Percentiles rank a stretch among this genome's conserved stretches.
Conservation (phyloP, 2,797 vertebrate species). For the Falco biarmicus region DNA sequence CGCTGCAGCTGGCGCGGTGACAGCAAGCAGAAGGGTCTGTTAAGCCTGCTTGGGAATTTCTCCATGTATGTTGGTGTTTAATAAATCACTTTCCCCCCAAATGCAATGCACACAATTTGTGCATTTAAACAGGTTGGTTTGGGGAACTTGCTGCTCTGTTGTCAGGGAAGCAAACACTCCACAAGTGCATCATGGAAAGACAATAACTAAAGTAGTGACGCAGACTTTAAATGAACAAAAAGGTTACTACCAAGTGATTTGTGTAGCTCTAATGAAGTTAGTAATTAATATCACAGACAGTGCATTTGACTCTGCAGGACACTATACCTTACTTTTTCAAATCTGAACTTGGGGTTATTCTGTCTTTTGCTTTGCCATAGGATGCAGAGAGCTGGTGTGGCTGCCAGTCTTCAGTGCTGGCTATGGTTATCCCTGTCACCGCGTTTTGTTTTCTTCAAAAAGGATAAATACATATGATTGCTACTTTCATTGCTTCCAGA, state of each 20-base stretch:
- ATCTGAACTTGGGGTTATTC: neutral
- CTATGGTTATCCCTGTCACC: neutral
- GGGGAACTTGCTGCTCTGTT: neutral
- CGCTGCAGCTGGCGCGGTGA: neutral
- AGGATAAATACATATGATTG: neutral
- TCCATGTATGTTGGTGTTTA: neutral
- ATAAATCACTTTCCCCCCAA: neutral
- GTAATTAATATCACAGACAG: neutral
- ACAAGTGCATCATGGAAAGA: constrained; percentile 42
- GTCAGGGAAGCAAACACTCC: neutral
- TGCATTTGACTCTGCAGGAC: neutral
- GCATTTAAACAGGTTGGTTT: neutral
- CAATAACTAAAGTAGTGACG: constrained; percentile 37
- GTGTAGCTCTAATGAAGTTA: neutral
- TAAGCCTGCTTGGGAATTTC: neutral
- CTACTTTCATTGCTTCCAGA: neutral
- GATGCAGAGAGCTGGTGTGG: neutral
- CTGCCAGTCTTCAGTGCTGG: neutral
- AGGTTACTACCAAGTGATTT: constrained; percentile 15
- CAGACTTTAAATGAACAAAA: constrained; percentile 36
- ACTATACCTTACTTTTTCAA: neutral
- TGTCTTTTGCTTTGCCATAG: neutral
- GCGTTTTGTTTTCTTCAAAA: neutral
- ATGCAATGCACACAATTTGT: neutral
- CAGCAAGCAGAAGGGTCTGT: neutral